These are phyloP conservation scores for Artibeus jamaicensis DNA, from an alignment of 2,797 vertebrate species.

Conservation along the genomic window DNA sequence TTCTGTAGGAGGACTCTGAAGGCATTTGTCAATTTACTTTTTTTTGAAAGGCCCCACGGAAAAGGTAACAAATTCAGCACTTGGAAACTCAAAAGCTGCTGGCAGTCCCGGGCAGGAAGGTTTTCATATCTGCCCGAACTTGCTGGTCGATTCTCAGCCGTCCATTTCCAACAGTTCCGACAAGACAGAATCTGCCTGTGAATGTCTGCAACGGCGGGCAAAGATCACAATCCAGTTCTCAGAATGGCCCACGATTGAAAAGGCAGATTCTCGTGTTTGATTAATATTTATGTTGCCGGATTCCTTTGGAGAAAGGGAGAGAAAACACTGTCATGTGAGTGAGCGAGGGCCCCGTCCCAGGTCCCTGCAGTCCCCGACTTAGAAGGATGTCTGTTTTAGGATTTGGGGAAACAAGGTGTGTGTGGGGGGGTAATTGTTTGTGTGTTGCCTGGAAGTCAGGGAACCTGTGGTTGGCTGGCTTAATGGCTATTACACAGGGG, in stretches of 20 bases:
- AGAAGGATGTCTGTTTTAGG: neutral
- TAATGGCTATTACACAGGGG: neutral
- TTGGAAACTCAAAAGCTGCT: conserved; percentile 71
- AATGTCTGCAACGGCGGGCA: conserved; percentile 87
- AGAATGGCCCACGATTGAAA: conserved; percentile 82
- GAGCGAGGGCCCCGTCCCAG: neutral
- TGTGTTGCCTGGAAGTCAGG: neutral
- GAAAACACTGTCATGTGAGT: conserved; percentile 54
- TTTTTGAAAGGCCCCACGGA: conserved; percentile 48
- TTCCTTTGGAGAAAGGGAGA: conserved; percentile 71
- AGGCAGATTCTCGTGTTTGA: conserved; percentile 82
- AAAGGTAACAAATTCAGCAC: conserved; percentile 73
- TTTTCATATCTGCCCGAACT: conserved; percentile 82
- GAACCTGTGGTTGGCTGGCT: neutral
- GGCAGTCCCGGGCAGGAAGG: conserved; percentile 69
- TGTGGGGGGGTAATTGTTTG: neutral
- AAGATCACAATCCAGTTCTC: conserved; percentile 85
- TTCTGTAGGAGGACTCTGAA: conserved; percentile 74
- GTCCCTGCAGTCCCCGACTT: neutral
- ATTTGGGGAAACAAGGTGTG: conserved; percentile 26
- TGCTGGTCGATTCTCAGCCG: conserved; percentile 79
- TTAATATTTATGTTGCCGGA: conserved; percentile 79
- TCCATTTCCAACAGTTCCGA: conserved; percentile 85
- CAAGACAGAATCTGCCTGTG: conserved; percentile 88
- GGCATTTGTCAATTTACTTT: conserved; percentile 56